Evolutionary conservation across 2,113 vertebrate species (phyloP).

Genomic region (Corynorhinus townsendii): DNA sequence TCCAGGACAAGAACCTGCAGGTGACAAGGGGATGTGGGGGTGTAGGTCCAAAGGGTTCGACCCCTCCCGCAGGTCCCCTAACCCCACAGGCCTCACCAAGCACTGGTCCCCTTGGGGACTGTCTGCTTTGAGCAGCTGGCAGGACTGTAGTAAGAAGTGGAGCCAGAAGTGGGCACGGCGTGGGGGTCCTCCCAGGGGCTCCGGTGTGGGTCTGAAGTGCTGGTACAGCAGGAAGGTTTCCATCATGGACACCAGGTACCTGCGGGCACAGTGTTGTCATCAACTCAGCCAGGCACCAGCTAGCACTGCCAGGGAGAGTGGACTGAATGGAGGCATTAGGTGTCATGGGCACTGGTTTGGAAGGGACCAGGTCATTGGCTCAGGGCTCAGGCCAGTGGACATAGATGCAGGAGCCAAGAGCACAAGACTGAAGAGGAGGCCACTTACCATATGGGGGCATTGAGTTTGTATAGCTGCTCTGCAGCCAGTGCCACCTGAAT

Average conservation of each 20-base stretch:
- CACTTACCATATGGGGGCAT: constrained; percentile 89
- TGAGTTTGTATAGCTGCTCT: constrained; percentile 91
- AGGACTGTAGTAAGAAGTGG: constrained; percentile 85
- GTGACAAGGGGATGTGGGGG: too few species aligned
- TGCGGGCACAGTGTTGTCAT: constrained; percentile 44
- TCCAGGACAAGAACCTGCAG: constrained; percentile 89
- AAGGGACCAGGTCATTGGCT: not conserved
- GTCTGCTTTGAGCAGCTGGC: constrained; percentile 80
- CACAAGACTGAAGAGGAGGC: not conserved
- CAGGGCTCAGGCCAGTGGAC: not conserved
- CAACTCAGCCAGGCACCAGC: not conserved
- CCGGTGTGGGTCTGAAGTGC: constrained; percentile 81
- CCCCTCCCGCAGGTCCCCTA: not conserved
- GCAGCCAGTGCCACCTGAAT: constrained; percentile 89
- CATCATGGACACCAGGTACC: constrained; percentile 92
- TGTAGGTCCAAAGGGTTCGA: not conserved
- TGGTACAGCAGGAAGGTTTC: constrained; percentile 91
- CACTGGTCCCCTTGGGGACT: constrained; percentile 70
- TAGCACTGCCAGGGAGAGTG: not conserved
- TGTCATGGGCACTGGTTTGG: not conserved
- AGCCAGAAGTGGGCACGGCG: constrained; percentile 90
- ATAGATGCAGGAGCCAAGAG: not conserved
- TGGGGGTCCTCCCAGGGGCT: constrained; percentile 76
- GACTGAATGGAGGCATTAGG: not conserved
- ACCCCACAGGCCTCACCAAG: constrained; percentile 77